Evolutionary conservation across 2,113 vertebrate species (phyloP).

Genomic region (Pterocles gutturalis): DNA sequence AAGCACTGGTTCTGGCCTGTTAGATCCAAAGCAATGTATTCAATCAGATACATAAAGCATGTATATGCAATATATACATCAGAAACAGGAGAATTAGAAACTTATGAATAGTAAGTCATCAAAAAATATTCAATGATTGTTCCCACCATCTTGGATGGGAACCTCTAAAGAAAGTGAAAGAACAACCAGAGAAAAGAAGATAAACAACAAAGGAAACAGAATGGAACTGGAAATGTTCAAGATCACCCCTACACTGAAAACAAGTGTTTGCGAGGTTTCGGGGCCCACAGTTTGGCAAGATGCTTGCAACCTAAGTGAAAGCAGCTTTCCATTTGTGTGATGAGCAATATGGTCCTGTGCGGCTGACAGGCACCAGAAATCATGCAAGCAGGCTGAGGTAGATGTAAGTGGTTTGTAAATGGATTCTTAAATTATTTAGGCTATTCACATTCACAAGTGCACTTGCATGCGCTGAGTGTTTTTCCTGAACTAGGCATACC

Average conservation of each 20-base stretch:
- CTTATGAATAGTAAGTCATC: background rate
- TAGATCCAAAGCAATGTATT: conserved; percentile 6
- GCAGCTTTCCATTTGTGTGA: background rate
- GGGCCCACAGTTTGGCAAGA: background rate
- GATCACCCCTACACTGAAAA: background rate
- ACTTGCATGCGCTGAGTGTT: background rate
- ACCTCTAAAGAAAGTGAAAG: background rate
- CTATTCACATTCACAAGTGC: background rate
- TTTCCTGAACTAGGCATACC: background rate
- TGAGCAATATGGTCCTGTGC: background rate
- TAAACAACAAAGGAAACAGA: background rate
- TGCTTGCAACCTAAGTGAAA: background rate
- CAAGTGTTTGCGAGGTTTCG: fast-evolving
- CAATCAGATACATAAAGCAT: background rate
- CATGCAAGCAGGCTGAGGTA: background rate
- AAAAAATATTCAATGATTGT: background rate
- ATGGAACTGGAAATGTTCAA: background rate
- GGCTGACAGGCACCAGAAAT: background rate
- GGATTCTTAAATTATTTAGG: background rate
- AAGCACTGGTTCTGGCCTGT: conserved; percentile 93
- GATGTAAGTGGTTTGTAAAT: background rate
- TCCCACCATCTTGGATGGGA: background rate
- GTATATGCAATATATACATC: background rate
- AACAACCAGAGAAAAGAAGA: background rate
- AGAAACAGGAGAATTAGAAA: background rate